These are phyloP conservation scores for Acleris literana DNA, from an alignment of 2,888 invertebrate genomes.

Conservation along the genomic window DNA sequence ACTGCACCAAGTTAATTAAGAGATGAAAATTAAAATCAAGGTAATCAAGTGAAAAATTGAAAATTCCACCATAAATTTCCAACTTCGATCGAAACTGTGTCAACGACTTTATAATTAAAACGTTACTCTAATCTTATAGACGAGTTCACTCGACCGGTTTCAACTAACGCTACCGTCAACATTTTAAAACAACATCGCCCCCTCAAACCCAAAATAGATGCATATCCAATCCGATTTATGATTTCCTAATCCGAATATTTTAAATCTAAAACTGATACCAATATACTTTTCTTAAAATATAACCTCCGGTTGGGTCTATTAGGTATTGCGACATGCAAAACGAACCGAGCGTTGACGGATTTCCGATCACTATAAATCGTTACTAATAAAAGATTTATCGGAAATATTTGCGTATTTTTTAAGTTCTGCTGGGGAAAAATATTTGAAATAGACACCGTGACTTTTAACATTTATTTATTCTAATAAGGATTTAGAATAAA, in stretches of 20 bases:
- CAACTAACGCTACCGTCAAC: too few relatives aligned
- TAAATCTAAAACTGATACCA: constrained; percentile 20
- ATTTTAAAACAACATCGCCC: neutral
- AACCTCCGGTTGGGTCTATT: constrained; percentile 22
- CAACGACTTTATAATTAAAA: too few relatives aligned
- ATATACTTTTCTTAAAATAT: constrained; percentile 23
- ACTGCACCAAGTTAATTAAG: too few relatives aligned
- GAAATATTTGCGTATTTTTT: constrained; percentile 25
- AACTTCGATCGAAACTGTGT: too few relatives aligned
- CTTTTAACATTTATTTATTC: too few relatives aligned
- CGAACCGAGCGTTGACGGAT: constrained; percentile 47
- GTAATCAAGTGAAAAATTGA: too few relatives aligned
- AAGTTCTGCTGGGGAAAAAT: neutral
- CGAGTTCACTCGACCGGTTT: too few relatives aligned
- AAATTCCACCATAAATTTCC: too few relatives aligned
- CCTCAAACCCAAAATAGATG: constrained; percentile 18
- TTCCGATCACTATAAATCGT: constrained; percentile 57
- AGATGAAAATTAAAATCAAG: too few relatives aligned
- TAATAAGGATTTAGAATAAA: too few relatives aligned
- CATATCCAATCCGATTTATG: constrained; percentile 34
- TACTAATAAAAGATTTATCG: constrained; percentile 37
- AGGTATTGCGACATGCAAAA: constrained; percentile 33
- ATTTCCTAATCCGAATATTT: constrained; percentile 35
- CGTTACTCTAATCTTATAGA: too few relatives aligned
- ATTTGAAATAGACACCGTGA: neutral